A percentile compares a stretch with the other conserved stretches of the same genome.
Evolutionary conservation across 2,888 invertebrate species (phyloP).

Genomic region (Heteromurus nitidus): DNA sequence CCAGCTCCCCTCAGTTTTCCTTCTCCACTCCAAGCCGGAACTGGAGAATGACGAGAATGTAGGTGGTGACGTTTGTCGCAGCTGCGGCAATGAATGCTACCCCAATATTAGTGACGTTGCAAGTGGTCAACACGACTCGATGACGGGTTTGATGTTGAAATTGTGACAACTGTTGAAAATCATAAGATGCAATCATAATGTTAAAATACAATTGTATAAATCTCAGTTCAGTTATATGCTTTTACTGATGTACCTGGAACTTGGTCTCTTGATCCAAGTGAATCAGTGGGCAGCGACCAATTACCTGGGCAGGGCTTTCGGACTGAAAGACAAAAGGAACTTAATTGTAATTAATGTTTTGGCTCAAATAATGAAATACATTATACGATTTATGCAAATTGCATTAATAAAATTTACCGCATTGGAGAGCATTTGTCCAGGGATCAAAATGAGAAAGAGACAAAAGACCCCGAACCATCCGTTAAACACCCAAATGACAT

Average conservation of each 20-base stretch:
- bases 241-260: conserved; percentile 42
- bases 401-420: conserved; percentile 39
- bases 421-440: conserved; percentile 56
- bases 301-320: conserved; percentile 49
- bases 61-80: conserved; percentile 64
- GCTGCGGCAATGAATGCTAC: conserved; percentile 49
- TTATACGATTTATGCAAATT: background rate
- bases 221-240: background rate
- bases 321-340: conserved; percentile 35
- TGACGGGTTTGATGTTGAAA: conserved; percentile 45
- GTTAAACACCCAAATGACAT: conserved; percentile 58
- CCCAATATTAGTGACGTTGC: conserved; percentile 52
- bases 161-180: conserved; percentile 27
- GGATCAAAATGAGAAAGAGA: conserved; percentile 38
- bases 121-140: conserved; percentile 40
- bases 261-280: conserved; percentile 47
- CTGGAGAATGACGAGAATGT: conserved; percentile 52
- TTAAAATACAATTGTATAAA: background rate
- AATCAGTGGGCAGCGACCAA: conserved; percentile 16
- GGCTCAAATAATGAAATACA: background rate
- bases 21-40: conserved; percentile 44
- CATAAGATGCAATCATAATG: background rate
- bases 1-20: background rate
- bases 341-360: background rate
- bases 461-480: conserved; percentile 47